Percentiles rank a stretch among this genome's conserved stretches.
Evolutionary conservation across 2,888 invertebrate species (phyloP).

Genomic region (Leptinotarsa juncta): DNA sequence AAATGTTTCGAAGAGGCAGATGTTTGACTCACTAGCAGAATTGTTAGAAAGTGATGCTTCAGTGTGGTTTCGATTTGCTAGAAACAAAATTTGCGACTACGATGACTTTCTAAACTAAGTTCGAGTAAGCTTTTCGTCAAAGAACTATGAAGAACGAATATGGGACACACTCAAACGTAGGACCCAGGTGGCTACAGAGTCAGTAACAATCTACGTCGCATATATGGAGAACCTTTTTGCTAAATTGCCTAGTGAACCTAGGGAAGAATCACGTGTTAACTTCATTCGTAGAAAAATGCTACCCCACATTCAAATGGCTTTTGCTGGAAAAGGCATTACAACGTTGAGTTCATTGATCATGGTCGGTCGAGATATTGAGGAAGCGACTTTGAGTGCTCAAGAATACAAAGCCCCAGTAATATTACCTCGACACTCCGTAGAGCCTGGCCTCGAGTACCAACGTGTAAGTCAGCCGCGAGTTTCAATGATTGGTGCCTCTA

Average conservation of each 20-base stretch:
- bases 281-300: slow-evolving; percentile 10
- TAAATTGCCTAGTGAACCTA: background rate
- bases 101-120: background rate
- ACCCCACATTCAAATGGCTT: background rate
- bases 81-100: background rate
- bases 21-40: background rate
- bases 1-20: slow-evolving; percentile 11
- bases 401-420: slow-evolving; percentile 13
- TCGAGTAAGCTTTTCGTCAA: slow-evolving; percentile 9
- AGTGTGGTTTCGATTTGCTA: slow-evolving; percentile 3
- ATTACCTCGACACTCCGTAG: slow-evolving; percentile 19
- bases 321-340: slow-evolving; percentile 1
- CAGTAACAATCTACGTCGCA: slow-evolving; percentile 20
- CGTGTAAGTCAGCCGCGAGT: background rate
- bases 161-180: slow-evolving; percentile 26
- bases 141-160: slow-evolving; percentile 25
- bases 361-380: slow-evolving; percentile 19
- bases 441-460: slow-evolving; percentile 17
- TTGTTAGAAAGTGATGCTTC: slow-evolving; percentile 5
- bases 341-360: slow-evolving; percentile 4
- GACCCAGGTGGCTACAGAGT: slow-evolving; percentile 27
- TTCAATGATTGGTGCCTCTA: background rate
- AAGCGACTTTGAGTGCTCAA: slow-evolving; percentile 4
- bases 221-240: slow-evolving; percentile 31
- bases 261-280: background rate